These are phyloP conservation scores for Zaprionus kolodkinae DNA, from an alignment of 1,140 invertebrate genomes.

Conservation along the genomic window DNA sequence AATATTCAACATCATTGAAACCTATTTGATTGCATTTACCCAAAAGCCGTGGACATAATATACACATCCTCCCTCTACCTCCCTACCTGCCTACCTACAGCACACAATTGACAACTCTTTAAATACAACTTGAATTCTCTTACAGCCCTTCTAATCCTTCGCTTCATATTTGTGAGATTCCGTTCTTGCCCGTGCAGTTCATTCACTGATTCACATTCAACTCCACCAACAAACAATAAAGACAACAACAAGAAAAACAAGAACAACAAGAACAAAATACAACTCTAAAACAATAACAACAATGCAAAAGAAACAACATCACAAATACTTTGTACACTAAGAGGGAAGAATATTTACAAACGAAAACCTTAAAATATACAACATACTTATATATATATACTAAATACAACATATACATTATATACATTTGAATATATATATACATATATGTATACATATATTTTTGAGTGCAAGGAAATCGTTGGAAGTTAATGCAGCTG, in stretches of 20 bases:
- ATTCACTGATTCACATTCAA: constrained; percentile 61
- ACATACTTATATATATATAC: constrained; percentile 62
- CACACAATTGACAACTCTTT: constrained; percentile 47
- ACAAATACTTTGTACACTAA: constrained; percentile 71
- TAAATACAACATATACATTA: constrained; percentile 42
- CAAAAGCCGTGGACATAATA: constrained; percentile 4
- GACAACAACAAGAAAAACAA: constrained; percentile 43
- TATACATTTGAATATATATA: constrained; percentile 55
- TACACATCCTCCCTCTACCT: background rate
- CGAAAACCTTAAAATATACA: constrained; percentile 60
- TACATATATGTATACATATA: constrained; percentile 61
- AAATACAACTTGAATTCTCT: constrained; percentile 74
- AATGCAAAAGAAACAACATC: constrained; percentile 28
- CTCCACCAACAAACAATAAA: constrained; percentile 42
- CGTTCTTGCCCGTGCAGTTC: constrained; percentile 81
- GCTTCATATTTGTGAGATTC: constrained; percentile 81
- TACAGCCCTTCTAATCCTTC: constrained; percentile 80
- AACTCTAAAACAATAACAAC: constrained; percentile 34
- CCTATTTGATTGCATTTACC: constrained; percentile 52
- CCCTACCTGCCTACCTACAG: too few species aligned
- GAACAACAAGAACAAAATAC: constrained; percentile 45
- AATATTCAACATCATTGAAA: constrained; percentile 17
- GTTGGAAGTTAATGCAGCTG: constrained; percentile 58
- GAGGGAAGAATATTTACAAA: constrained; percentile 72
- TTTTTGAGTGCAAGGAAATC: constrained; percentile 76